Base-by-base conservation (phyloP, 2,797 vertebrate genomes). In the Poecilia gillii region DNA sequence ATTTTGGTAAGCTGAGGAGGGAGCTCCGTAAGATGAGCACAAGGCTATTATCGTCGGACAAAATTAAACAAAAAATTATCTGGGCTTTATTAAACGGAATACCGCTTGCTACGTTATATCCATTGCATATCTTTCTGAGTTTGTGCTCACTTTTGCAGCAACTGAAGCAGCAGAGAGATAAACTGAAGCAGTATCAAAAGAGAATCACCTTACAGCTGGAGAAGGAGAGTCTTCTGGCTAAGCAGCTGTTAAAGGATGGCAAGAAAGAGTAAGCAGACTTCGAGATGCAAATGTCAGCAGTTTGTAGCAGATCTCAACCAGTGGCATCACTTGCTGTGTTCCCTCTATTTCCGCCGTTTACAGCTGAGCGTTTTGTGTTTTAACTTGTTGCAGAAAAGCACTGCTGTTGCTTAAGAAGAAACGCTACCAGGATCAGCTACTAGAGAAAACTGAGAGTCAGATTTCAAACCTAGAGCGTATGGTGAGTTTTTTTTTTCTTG, bases 81-180 rank as follows among this genome's bases (percentile, higher is more conserved):
- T 18, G 57, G 6, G 28, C 57, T 62, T 31, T 31, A 33, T 16
- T 6, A 62, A 31, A 59, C 6, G 28, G 20, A 9, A 9, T 25
- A 53, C 23, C 23, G 51, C 59, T 36, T 23, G 36, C 8, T 11
- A 23, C 3, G 4, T 25, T 31, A 28, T 55, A 12, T 45, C 57
- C 33, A 4, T 41, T 1, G 39, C 57, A 79, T 25, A 28, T 20
- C 0, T 46, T 4, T 73, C 13, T n/a, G 36, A 8, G 46, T 59
- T n/a, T 0, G 39, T 8, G 18, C 3, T 2, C 8, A 39, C 18
- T 8, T 13, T 33, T 13, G 39, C 85, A 99, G 98, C 97, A 98
- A 97, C 83, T 99, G 92, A 99, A 99, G 91, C 98, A 98, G 93
- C 98, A 99, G 91, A 93, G 98, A 84, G 98, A 99, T 93, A 97